Conservation (phyloP, 2,113 vertebrate species). For the Macheiramphus alcinus region DNA sequence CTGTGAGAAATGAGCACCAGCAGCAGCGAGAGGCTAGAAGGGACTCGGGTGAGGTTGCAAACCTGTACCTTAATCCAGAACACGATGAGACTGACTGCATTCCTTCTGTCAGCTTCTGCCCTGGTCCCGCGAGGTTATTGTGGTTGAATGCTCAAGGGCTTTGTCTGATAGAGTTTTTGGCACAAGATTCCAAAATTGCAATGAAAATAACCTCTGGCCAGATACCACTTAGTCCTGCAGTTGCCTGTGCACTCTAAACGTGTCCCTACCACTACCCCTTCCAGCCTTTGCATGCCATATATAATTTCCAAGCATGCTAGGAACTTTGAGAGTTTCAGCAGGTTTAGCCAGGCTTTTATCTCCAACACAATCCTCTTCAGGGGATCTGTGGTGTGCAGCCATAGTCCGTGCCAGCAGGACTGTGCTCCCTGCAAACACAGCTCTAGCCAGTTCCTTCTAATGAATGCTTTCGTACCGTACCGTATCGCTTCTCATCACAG, state of each 20-base stretch:
- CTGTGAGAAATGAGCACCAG: background rate
- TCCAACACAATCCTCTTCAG: background rate
- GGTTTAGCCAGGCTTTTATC: background rate
- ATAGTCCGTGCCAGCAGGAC: background rate
- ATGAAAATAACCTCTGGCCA: background rate
- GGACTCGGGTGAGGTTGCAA: background rate
- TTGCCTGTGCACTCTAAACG: background rate
- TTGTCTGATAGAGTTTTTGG: background rate
- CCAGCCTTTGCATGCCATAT: background rate
- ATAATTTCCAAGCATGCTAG: background rate
- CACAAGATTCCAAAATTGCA: background rate
- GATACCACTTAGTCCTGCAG: background rate
- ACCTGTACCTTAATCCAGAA: accelerated
- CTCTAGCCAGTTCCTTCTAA: background rate
- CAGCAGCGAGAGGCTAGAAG: background rate
- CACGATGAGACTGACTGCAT: no score
- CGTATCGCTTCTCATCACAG: accelerated
- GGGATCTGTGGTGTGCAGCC: background rate
- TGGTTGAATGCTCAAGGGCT: background rate
- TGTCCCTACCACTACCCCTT: no score
- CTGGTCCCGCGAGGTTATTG: background rate
- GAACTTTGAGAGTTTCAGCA: background rate
- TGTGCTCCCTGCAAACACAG: background rate
- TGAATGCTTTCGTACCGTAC: accelerated
- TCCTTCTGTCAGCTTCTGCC: background rate